Evolutionary conservation across 2,797 vertebrate genomes (phyloP).

Genomic region (Syngnathus acus): DNA sequence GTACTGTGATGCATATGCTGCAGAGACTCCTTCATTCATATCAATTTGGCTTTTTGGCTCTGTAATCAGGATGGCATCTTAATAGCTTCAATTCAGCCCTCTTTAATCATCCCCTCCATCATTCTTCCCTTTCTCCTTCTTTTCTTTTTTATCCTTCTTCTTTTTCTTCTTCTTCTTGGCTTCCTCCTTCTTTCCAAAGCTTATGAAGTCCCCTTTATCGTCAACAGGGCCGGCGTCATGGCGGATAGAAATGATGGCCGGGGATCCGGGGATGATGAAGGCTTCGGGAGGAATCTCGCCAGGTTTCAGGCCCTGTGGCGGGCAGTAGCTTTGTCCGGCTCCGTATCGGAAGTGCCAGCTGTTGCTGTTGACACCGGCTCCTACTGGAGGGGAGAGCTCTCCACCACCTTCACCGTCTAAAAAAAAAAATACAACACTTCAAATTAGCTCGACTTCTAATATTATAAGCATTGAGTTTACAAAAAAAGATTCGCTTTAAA

Average conservation of each 20-base stretch:
- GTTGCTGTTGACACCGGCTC: conserved; percentile 96
- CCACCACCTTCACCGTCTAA: conserved; percentile 90
- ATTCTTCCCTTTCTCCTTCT: conserved; percentile 93
- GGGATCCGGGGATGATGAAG: conserved; percentile 98
- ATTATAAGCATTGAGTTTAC: neutral
- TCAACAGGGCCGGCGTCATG: conserved; percentile 85
- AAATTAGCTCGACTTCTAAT: neutral
- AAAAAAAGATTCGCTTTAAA: neutral
- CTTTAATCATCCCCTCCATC: conserved; percentile 85
- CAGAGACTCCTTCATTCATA: conserved; percentile 36
- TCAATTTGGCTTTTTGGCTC: conserved; percentile 58
- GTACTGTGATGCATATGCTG: conserved; percentile 15
- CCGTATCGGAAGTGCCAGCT: conserved; percentile 99
- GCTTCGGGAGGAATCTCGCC: conserved; percentile 94
- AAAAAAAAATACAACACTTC: conserved; percentile 2
- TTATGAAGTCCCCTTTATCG: conserved; percentile 98
- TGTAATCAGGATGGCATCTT: conserved; percentile 48
- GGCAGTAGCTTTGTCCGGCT: conserved; percentile 72
- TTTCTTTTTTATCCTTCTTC: conserved; percentile 98
- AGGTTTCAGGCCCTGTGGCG: conserved; percentile 86
- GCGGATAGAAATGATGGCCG: conserved; percentile 98
- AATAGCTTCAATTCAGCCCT: conserved; percentile 49
- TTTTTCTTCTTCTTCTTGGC: conserved; percentile 99
- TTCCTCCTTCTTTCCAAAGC: conserved; percentile 98
- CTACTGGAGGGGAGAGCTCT: conserved; percentile 93